Evolutionary conservation across 2,113 vertebrate genomes (phyloP).

Genomic region (Triplophysa siluroides): DNA sequence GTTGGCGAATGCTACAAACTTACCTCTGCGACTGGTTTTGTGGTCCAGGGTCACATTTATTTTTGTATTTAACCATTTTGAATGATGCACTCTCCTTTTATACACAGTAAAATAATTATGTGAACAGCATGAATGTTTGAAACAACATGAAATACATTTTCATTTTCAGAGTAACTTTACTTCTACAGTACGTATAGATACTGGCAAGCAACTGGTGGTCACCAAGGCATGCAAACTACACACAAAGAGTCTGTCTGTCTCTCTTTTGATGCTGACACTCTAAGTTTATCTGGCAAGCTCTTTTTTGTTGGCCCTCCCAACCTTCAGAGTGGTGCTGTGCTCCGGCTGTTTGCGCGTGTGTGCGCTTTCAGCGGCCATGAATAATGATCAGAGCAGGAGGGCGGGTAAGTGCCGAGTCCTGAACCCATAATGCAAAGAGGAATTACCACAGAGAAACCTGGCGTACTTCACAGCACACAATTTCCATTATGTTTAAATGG

Average conservation of each 20-base stretch:
- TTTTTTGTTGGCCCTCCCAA: neutral
- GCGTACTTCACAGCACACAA: constrained; percentile 56
- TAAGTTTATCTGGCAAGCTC: constrained; percentile 21
- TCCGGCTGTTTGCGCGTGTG: constrained; percentile 15
- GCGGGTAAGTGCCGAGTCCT: constrained; percentile 51
- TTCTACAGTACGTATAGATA: neutral
- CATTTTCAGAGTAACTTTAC: no score
- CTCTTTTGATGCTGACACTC: constrained; percentile 7
- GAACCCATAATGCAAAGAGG: constrained; percentile 49
- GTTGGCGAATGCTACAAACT: no score
- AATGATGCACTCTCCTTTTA: no score
- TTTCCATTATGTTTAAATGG: constrained; percentile 58
- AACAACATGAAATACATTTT: no score
- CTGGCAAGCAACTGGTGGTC: neutral
- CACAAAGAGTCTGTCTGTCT: constrained; percentile 9
- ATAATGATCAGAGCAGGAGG: constrained; percentile 44
- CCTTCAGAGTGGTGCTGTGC: constrained; percentile 9
- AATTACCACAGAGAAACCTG: constrained; percentile 50
- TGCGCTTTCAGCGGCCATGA: constrained; percentile 40
- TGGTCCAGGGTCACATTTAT: no score
- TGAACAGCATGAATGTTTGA: no score
- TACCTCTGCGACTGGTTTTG: no score
- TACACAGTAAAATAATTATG: no score
- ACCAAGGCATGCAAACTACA: neutral
- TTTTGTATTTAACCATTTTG: no score